These are phyloP conservation scores for Melanogrammus aeglefinus DNA, from an alignment of 2,797 vertebrate species.

Conservation along the genomic window DNA sequence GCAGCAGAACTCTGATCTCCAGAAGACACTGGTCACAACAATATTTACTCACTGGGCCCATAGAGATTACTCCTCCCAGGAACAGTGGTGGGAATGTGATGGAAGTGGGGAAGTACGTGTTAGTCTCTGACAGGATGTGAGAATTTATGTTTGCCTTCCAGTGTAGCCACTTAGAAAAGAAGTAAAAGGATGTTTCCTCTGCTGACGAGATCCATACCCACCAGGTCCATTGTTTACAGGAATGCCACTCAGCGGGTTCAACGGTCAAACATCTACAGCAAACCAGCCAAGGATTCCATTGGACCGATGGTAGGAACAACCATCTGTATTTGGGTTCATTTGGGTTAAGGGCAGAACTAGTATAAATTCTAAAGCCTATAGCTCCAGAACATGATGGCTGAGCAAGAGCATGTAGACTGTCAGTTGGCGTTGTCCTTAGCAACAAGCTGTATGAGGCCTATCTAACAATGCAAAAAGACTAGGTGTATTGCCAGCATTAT, in stretches of 20 bases:
- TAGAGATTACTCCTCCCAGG: conserved; percentile 65
- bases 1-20: conserved; percentile 15
- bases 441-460: background rate
- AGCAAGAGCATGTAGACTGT: background rate
- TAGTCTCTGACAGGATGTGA: conserved; percentile 59
- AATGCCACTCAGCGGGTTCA: conserved; percentile 46
- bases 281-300: conserved; percentile 73
- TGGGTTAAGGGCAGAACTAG: background rate
- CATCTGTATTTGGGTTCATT: conserved; percentile 10
- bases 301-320: conserved; percentile 73
- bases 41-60: conserved; percentile 31
- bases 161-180: conserved; percentile 14
- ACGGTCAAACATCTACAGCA: conserved; percentile 66
- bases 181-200: conserved; percentile 57
- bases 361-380: background rate
- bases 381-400: background rate
- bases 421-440: background rate
- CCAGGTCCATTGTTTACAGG: conserved; percentile 28
- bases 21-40: conserved; percentile 37
- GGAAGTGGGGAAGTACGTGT: conserved; percentile 39
- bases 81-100: conserved; percentile 53
- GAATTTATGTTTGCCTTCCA: conserved; percentile 31
- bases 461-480: background rate
- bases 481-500: background rate
- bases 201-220: conserved; percentile 39